Evolutionary conservation across 1,140 invertebrate genomes (phyloP).

Genomic region (Aphidius ervi): DNA sequence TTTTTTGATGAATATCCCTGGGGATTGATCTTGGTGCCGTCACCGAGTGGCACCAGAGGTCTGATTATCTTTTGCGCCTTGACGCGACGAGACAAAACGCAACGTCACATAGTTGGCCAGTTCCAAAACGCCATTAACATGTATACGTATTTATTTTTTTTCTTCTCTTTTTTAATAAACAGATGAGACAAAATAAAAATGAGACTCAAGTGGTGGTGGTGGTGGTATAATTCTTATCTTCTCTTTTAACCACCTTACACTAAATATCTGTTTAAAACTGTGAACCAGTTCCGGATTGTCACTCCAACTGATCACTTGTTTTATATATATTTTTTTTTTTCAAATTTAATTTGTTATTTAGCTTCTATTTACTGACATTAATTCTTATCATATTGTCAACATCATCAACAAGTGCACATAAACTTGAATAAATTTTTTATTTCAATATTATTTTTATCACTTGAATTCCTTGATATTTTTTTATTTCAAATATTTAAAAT

Average conservation of each 20-base stretch:
- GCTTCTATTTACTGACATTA: not conserved
- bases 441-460: no score
- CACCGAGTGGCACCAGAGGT: constrained; percentile 46
- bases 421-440: no score
- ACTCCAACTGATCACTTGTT: constrained; percentile 4
- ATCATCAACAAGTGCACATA: not conserved
- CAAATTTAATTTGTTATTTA: not conserved
- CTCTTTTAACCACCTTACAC: constrained; percentile 19
- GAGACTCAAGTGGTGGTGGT: not conserved
- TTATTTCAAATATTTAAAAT: no score
- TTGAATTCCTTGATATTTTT: no score
- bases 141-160: no score
- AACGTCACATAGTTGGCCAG: not conserved
- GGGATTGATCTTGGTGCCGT: constrained; percentile 43
- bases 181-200: not conserved
- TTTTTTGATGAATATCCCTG: constrained; percentile 31
- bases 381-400: not conserved
- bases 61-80: constrained; percentile 5
- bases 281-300: constrained; percentile 17
- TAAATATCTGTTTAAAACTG: constrained; percentile 1
- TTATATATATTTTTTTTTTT: not conserved
- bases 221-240: constrained; percentile 15
- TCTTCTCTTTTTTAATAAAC: no score
- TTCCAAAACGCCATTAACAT: constrained; percentile 8
- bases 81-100: constrained; percentile 9